These are phyloP conservation scores for Aphaenogaster floridana DNA, from an alignment of 1,140 invertebrate species.

Conservation along the genomic window DNA sequence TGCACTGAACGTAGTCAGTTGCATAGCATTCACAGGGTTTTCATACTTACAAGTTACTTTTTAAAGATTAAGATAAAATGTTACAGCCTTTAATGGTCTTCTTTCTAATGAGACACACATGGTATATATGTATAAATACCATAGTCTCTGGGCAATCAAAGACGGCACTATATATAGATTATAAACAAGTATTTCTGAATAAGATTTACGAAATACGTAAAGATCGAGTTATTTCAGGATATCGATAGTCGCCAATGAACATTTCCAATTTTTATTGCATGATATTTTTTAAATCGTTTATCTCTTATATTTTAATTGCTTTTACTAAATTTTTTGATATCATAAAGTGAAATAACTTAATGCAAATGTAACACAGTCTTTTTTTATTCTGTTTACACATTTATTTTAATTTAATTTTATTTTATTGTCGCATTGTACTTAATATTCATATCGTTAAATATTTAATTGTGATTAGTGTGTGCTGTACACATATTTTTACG, in stretches of 20 bases:
- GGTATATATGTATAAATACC: slow-evolving; percentile 45
- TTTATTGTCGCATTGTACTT: slow-evolving; percentile 59
- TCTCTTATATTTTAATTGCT: slow-evolving; percentile 47
- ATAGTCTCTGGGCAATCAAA: slow-evolving; percentile 76
- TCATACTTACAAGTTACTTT: slow-evolving; percentile 76
- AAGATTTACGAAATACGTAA: slow-evolving; percentile 66
- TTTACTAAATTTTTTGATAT: slow-evolving; percentile 59
- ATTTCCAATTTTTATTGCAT: slow-evolving; percentile 20
- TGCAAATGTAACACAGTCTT: slow-evolving; percentile 33
- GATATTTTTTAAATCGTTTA: slow-evolving; percentile 22
- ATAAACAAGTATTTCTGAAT: slow-evolving; percentile 67
- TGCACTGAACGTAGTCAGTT: slow-evolving; percentile 74
- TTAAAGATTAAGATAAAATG: slow-evolving; percentile 73
- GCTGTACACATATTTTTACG: slow-evolving; percentile 55
- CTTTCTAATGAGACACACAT: slow-evolving; percentile 69
- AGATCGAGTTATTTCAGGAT: slow-evolving; percentile 56
- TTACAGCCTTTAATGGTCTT: slow-evolving; percentile 75
- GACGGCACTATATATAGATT: slow-evolving; percentile 74
- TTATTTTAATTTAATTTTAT: slow-evolving; percentile 48
- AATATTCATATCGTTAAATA: slow-evolving; percentile 52
- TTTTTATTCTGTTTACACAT: slow-evolving; percentile 11
- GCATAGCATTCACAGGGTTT: slow-evolving; percentile 78
- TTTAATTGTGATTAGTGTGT: slow-evolving; percentile 56
- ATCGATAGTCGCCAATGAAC: slow-evolving; percentile 2
- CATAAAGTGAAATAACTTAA: slow-evolving; percentile 65